Conservation (phyloP, 2,797 vertebrate species). For the Pseudotriccus pelzelni region DNA sequence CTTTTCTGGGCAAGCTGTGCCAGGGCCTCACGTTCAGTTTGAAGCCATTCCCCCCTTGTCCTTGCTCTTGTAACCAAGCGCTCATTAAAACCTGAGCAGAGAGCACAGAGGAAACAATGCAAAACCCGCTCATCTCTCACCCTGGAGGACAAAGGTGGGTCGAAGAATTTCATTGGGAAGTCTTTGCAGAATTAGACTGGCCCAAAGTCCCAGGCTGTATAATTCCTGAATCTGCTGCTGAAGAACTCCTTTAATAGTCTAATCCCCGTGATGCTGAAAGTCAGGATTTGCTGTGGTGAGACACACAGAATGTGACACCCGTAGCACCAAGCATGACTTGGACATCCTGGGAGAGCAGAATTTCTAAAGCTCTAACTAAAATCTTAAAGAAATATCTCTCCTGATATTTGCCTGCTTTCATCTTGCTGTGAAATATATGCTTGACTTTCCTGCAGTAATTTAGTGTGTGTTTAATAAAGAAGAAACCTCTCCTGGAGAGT, state of each 20-base stretch:
- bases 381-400: background rate
- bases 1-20: background rate
- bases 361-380: background rate
- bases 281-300: constrained; percentile 3
- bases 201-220: background rate
- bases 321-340: background rate
- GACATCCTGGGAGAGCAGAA: background rate
- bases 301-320: background rate
- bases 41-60: background rate
- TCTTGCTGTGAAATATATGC: background rate
- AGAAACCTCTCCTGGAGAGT: background rate
- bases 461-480: background rate
- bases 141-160: background rate
- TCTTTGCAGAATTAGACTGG: background rate
- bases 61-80: background rate
- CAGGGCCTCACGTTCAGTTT: background rate
- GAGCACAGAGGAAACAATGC: background rate
- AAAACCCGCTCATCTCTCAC: background rate
- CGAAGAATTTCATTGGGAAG: background rate
- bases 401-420: background rate
- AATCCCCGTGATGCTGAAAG: background rate
- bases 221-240: constrained; percentile 8
- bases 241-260: background rate
- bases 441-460: background rate
- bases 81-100: background rate